These are phyloP conservation scores for Pecten maximus DNA, from an alignment of 2,888 invertebrate genomes.

Conservation along the genomic window DNA sequence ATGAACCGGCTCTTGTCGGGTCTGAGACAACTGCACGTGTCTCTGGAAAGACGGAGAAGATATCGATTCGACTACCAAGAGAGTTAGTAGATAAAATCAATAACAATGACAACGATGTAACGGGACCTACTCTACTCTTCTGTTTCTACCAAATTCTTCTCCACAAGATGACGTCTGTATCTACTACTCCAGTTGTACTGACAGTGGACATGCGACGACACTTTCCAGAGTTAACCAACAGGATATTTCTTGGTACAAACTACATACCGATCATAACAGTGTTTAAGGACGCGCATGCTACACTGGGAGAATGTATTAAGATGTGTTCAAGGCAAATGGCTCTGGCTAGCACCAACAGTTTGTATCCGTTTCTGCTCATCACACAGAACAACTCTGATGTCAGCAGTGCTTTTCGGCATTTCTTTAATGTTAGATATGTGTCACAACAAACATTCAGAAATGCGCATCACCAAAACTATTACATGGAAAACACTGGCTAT, in stretches of 20 bases:
- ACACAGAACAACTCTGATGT: neutral
- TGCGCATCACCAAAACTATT: neutral
- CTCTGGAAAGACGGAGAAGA: neutral
- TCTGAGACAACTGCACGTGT: neutral
- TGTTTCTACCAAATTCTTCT: neutral
- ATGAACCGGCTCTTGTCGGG: neutral
- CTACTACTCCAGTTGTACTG: neutral
- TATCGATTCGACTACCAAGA: neutral
- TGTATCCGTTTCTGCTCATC: conserved; percentile 13
- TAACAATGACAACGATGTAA: neutral
- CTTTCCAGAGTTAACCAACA: neutral
- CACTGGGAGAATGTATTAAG: neutral
- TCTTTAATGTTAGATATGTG: neutral
- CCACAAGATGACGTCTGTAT: neutral
- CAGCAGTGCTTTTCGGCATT: neutral
- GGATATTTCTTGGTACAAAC: neutral
- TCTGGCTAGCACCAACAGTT: neutral
- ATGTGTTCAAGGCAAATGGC: neutral
- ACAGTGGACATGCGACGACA: conserved; percentile 39
- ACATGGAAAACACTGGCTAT: neutral
- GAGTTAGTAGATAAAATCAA: neutral
- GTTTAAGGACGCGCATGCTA: neutral
- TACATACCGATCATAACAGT: conserved; percentile 36
- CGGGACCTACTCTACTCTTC: neutral
- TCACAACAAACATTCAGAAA: neutral